Percentiles rank a stretch among this genome's conserved stretches.
These are phyloP conservation scores for Lepisosteus oculatus DNA, from an alignment of 2,113 vertebrate species.

Conservation along the genomic window DNA sequence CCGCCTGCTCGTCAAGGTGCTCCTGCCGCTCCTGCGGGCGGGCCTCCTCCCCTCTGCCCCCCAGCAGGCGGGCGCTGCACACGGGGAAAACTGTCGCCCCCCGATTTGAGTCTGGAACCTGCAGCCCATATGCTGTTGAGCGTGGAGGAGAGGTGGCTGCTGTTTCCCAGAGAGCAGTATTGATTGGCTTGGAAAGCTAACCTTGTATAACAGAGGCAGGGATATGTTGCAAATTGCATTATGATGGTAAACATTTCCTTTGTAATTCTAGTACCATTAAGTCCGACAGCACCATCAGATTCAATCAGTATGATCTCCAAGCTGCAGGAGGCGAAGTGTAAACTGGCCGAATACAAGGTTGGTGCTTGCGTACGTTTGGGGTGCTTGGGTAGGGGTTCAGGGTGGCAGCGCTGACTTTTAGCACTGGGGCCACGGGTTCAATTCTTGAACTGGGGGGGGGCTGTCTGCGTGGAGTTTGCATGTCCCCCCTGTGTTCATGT, in stretches of 20 bases:
- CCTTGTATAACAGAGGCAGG: slow-evolving; percentile 19
- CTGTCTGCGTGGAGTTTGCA: too few species aligned
- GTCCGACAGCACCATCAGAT: slow-evolving; percentile 31
- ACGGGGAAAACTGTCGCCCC: too few species aligned
- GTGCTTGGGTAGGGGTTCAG: background rate
- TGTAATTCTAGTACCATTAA: slow-evolving; percentile 38
- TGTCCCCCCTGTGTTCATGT: too few species aligned
- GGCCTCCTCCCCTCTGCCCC: background rate
- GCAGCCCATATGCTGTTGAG: background rate
- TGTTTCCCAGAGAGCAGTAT: background rate
- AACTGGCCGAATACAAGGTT: too few species aligned
- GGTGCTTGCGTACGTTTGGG: background rate
- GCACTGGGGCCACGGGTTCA: too few species aligned
- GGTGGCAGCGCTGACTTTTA: background rate
- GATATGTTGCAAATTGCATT: slow-evolving; percentile 34
- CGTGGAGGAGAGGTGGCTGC: background rate
- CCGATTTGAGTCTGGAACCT: too few species aligned
- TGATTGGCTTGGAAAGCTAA: slow-evolving; percentile 25
- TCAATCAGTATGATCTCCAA: slow-evolving; percentile 18
- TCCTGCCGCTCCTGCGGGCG: background rate
- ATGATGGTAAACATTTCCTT: slow-evolving; percentile 42
- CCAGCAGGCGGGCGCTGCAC: too few species aligned
- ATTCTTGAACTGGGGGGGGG: too few species aligned
- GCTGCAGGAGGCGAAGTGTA: background rate
- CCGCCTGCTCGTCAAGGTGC: too few species aligned